These are phyloP conservation scores for Australoheros facetus DNA, from an alignment of 2,797 vertebrate species.

Conservation along the genomic window DNA sequence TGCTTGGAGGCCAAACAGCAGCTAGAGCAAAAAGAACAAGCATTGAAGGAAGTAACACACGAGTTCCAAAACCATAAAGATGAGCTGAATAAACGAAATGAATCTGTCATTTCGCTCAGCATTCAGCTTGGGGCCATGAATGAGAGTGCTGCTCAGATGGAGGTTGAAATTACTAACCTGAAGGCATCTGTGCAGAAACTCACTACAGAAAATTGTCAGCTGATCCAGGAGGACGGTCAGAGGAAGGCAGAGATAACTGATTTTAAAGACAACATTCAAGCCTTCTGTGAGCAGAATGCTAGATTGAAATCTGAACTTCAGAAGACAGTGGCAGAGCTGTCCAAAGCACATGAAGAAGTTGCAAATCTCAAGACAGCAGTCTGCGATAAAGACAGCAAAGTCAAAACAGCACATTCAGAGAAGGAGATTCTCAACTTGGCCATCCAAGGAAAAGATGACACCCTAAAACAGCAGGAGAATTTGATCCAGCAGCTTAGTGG, in stretches of 20 bases:
- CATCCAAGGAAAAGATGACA: slow-evolving; percentile 73
- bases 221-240: slow-evolving; percentile 63
- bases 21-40: slow-evolving; percentile 73
- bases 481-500: slow-evolving; percentile 77
- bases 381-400: slow-evolving; percentile 65
- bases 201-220: slow-evolving; percentile 62
- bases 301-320: slow-evolving; percentile 80
- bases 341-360: slow-evolving; percentile 72
- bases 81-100: slow-evolving; percentile 75
- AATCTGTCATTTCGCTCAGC: slow-evolving; percentile 74
- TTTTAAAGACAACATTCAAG: slow-evolving; percentile 62
- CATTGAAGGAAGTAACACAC: slow-evolving; percentile 46
- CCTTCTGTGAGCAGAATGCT: slow-evolving; percentile 74
- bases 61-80: slow-evolving; percentile 75
- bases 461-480: slow-evolving; percentile 75
- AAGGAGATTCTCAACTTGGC: slow-evolving; percentile 69
- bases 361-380: slow-evolving; percentile 66
- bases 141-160: slow-evolving; percentile 72
- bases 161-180: slow-evolving; percentile 70
- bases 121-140: slow-evolving; percentile 75
- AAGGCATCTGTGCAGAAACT: slow-evolving; percentile 69
- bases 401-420: slow-evolving; percentile 69
- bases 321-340: slow-evolving; percentile 52
- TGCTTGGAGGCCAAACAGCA: slow-evolving; percentile 55
- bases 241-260: slow-evolving; percentile 50